A percentile compares a stretch with the other conserved stretches of the same genome.
These are phyloP conservation scores for Aspidiotus rigidus DNA, from an alignment of 2,888 invertebrate species.

Conservation along the genomic window DNA sequence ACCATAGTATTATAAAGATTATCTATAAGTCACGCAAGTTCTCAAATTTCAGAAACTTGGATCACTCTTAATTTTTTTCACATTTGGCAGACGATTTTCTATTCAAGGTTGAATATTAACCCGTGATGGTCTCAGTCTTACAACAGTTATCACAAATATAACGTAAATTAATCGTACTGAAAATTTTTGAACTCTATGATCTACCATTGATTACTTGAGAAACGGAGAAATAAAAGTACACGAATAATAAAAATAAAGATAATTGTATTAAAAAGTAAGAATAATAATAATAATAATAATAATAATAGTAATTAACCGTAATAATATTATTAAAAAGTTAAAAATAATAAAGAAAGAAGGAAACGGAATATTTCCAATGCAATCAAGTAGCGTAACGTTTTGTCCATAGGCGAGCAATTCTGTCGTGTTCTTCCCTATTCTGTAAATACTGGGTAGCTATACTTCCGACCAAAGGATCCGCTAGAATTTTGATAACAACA, in stretches of 20 bases:
- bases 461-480: slow-evolving; percentile 93
- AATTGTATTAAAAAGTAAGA: background rate
- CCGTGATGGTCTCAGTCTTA: slow-evolving; percentile 30
- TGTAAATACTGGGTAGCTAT: slow-evolving; percentile 97
- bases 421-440: slow-evolving; percentile 94
- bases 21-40: too few relatives aligned
- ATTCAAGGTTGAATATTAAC: slow-evolving; percentile 12
- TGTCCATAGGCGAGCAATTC: slow-evolving; percentile 97
- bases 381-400: slow-evolving; percentile 92
- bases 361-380: background rate
- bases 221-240: background rate
- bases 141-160: slow-evolving; percentile 31
- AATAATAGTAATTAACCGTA: slow-evolving; percentile 1
- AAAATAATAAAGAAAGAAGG: slow-evolving; percentile 9
- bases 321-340: slow-evolving; percentile 9
- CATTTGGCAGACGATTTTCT: slow-evolving; percentile 21
- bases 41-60: background rate
- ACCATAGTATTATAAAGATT: too few relatives aligned
- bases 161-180: slow-evolving; percentile 26
- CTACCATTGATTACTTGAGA: slow-evolving; percentile 26
- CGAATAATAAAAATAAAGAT: background rate
- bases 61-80: background rate
- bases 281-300: slow-evolving; percentile 2
- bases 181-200: slow-evolving; percentile 14
- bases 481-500: slow-evolving; percentile 48